phyloP scores from a whole-genome alignment of 2,113 vertebrate species.

The Onychostruthus taczanowskii region DNA sequence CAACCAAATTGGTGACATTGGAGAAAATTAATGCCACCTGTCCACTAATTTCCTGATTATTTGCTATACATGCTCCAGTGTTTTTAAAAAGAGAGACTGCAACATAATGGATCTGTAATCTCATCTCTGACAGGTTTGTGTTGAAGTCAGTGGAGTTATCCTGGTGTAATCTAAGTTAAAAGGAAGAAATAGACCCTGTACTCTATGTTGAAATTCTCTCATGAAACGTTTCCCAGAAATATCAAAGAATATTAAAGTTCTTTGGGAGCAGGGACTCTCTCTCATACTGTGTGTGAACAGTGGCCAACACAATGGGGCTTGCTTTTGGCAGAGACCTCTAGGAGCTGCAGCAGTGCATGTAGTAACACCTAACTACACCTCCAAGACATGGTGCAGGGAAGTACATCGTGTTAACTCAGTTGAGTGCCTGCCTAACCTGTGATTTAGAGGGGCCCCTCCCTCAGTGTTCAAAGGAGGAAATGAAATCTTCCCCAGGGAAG shows the following conservation, averaged over 20 bases:
- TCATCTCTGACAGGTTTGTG: background rate
- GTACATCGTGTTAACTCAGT: slow-evolving; percentile 15
- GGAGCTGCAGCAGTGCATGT: slow-evolving; percentile 42
- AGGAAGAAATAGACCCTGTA: background rate
- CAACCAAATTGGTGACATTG: slow-evolving; percentile 28
- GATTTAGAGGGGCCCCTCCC: slow-evolving; percentile 60
- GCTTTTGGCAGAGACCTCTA: slow-evolving; percentile 52
- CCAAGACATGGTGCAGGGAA: slow-evolving; percentile 44
- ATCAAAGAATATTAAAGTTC: slow-evolving; percentile 55
- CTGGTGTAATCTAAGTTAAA: background rate
- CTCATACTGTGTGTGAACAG: slow-evolving; percentile 30
- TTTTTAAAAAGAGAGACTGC: background rate
- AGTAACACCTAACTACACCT: slow-evolving; percentile 57
- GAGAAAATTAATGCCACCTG: slow-evolving; percentile 45
- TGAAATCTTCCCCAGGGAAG: slow-evolving; percentile 58
- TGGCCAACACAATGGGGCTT: slow-evolving; percentile 48
- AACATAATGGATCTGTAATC: background rate
- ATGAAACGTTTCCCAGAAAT: slow-evolving; percentile 36
- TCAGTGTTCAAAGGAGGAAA: slow-evolving; percentile 48
- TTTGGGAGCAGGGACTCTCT: slow-evolving; percentile 54
- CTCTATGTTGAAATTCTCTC: background rate
- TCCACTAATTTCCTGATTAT: slow-evolving; percentile 27
- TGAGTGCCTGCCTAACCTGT: slow-evolving; percentile 53
- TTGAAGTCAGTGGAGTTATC: background rate
- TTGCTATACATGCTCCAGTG: background rate